Evolutionary conservation across 2,888 invertebrate species (phyloP).

Genomic region (Thecocarcelia acutangulata): DNA sequence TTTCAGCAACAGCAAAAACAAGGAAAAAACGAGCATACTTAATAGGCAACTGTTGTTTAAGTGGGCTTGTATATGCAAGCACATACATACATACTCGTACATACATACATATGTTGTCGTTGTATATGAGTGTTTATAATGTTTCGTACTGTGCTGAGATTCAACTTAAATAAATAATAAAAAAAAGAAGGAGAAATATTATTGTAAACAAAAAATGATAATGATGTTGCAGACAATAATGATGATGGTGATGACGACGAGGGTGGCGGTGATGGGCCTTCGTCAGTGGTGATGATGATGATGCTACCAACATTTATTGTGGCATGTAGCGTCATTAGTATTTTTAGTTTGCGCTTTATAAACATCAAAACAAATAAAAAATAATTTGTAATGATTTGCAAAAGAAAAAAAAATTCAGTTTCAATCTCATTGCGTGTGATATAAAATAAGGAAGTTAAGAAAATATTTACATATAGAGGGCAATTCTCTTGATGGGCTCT

Average conservation of each 20-base stretch:
- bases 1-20: constrained; percentile 31
- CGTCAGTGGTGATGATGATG: constrained; percentile 28
- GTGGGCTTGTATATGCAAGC: constrained; percentile 14
- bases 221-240: constrained; percentile 23
- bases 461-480: no score
- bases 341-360: constrained; percentile 29
- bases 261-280: background rate
- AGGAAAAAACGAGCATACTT: constrained; percentile 37
- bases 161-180: constrained; percentile 25
- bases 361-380: constrained; percentile 18
- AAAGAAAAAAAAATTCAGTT: background rate
- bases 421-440: no score
- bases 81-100: no score
- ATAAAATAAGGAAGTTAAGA: no score
- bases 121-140: no score
- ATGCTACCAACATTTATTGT: constrained; percentile 46
- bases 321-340: constrained; percentile 51
- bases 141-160: constrained; percentile 5
- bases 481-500: no score
- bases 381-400: constrained; percentile 33
- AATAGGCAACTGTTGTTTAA: constrained; percentile 9
- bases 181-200: constrained; percentile 5
- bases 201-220: constrained; percentile 42
- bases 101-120: no score
- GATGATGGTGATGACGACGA: constrained; percentile 4